Conservation (phyloP, 1,140 invertebrate species). For the Latrodectus geometricus region DNA sequence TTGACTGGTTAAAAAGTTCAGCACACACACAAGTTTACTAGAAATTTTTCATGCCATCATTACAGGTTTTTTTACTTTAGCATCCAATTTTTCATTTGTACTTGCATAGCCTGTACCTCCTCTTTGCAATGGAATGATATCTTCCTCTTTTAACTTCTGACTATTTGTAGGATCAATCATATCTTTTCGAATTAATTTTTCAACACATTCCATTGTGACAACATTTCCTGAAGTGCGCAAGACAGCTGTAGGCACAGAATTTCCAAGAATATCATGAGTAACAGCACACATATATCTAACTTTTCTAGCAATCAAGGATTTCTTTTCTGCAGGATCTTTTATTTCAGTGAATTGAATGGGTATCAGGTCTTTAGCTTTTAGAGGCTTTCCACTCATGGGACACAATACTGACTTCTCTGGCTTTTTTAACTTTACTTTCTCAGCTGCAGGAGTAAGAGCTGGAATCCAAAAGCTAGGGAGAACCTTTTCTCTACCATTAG, state of each 20-base stretch:
- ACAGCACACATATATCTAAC: conserved; percentile 97
- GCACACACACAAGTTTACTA: neutral
- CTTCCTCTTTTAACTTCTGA: conserved; percentile 87
- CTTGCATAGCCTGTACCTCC: conserved; percentile 95
- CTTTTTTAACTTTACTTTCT: conserved; percentile 80
- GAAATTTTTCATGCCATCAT: conserved; percentile 78
- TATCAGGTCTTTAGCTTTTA: conserved; percentile 94
- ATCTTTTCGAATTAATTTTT: conserved; percentile 96
- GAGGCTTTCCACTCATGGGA: conserved; percentile 89
- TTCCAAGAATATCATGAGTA: conserved; percentile 94
- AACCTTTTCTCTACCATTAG: conserved; percentile 76
- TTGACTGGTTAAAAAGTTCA: too few relatives aligned
- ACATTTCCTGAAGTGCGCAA: conserved; percentile 94
- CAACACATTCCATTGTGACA: conserved; percentile 95
- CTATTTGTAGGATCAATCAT: conserved; percentile 95
- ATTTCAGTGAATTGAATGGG: conserved; percentile 93
- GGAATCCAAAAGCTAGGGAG: conserved; percentile 99
- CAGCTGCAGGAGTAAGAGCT: conserved; percentile 88
- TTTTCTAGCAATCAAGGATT: conserved; percentile 70
- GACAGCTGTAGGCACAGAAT: conserved; percentile 93
- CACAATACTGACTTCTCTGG: conserved; percentile 92
- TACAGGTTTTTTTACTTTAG: conserved; percentile 86
- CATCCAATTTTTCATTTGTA: conserved; percentile 86
- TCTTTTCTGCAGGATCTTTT: conserved; percentile 79
- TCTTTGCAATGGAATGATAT: conserved; percentile 93